Percentiles rank a stretch among this genome's conserved stretches.
Evolutionary conservation across 2,113 vertebrate species (phyloP).

Genomic region (Dipodomys spectabilis): DNA sequence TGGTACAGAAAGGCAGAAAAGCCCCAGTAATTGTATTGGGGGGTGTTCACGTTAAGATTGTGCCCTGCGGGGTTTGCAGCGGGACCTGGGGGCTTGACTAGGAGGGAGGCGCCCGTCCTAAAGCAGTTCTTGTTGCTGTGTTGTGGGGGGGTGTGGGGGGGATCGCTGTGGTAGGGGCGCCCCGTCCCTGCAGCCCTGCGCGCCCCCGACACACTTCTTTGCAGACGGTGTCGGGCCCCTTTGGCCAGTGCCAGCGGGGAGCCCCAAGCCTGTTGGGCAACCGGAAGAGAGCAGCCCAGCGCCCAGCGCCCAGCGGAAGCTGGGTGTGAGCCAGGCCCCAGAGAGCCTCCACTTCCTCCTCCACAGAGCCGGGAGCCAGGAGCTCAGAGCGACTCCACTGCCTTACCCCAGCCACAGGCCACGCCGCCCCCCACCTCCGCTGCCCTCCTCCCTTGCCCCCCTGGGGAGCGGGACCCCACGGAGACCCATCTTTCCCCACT

Average conservation of each 20-base stretch:
- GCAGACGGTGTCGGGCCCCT: no score
- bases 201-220: background rate
- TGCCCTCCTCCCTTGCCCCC: no score
- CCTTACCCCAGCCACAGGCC: background rate
- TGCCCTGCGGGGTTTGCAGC: no score
- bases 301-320: background rate
- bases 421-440: no score
- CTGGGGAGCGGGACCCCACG: no score
- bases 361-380: background rate
- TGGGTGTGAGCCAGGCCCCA: background rate
- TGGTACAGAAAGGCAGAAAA: no score
- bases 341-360: slow-evolving; percentile 24
- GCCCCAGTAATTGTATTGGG: no score
- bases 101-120: no score
- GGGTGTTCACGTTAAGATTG: no score
- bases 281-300: background rate
- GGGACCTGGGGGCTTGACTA: no score
- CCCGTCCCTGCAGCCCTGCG: background rate
- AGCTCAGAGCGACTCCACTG: background rate
- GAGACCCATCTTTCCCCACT: no score
- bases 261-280: background rate
- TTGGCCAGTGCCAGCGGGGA: background rate
- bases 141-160: rapidly evolving
- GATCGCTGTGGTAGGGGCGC: background rate
- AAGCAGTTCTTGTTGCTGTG: no score